Evolutionary conservation across 2,888 invertebrate genomes (phyloP), one percentile per base, ranked within the genome.

Genomic region (Gerosis bhagava): DNA sequence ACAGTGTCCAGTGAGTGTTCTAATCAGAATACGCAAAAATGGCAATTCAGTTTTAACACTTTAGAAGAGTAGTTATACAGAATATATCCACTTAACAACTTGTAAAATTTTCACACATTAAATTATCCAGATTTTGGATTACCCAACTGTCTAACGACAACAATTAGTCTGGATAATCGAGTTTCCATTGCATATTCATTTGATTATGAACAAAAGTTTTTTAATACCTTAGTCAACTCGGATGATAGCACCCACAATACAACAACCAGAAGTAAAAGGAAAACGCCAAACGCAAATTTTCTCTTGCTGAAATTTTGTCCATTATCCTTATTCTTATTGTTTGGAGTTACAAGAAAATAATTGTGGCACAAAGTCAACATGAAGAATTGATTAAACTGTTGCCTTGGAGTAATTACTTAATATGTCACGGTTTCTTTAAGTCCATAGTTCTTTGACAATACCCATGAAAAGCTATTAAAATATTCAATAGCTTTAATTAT

Each of bases 231-330:
- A 51, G 97, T 97, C 51, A 98, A 89, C 89, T 98, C 98, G 25
- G 97, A 96, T 37, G 98, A 98, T 42, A 96, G 94, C 42, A 98
- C 98, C 98, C 98, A 98, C 67, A 99, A 94, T 49, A 98, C 90
- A 86, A 98, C 97, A 59, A 98, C 98, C 65, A 98, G 84, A 58
- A 98, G 81, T 54, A 99, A 90, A 62, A 98, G 91, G 66, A 96
- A 91, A 59, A 97, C 90, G 65, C 98, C 99, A 65, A 98, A 90
- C 52, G 95, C 89, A 63, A 97, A 92, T 70, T 83, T 82, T 63
- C 74, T 78, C 57, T 74, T 81, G 58, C 77, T 79, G 52, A 69
- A 69, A 54, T 77, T 74, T 56, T 78, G 80, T 21, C 56, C 65
- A 54, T 69, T 81, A 78, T 86, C 83, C 62, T 81, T 82, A 54